Conservation (phyloP, 2,113 vertebrate species). For the Hiodon alosoides region DNA sequence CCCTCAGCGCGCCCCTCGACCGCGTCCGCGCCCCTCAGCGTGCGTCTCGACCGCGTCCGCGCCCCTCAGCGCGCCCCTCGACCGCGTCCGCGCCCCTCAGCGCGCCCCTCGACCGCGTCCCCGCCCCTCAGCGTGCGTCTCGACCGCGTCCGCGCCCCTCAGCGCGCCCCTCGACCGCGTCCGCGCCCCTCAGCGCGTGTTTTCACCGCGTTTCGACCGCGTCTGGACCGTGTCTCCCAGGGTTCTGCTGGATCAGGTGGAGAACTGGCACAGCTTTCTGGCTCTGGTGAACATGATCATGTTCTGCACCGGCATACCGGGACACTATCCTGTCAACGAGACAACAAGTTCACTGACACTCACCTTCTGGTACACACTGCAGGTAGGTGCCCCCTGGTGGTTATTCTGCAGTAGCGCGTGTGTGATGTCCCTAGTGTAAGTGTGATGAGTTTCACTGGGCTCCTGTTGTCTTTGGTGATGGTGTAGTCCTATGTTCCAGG, state of each 20-base stretch:
- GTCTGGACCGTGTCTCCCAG: constrained; percentile 48
- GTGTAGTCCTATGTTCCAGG: constrained; percentile 56
- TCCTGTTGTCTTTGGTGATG: not conserved
- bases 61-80: no score
- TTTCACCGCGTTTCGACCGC: not conserved
- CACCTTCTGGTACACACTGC: constrained; percentile 96
- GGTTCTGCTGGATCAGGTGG: constrained; percentile 86
- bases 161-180: no score
- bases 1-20: no score
- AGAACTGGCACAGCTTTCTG: constrained; percentile 92
- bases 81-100: no score
- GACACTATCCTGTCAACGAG: constrained; percentile 92
- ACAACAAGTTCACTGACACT: constrained; percentile 94
- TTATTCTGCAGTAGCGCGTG: not conserved
- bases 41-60: no score
- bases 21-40: no score
- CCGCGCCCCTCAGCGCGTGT: not conserved
- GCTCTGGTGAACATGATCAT: constrained; percentile 97
- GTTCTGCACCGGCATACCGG: constrained; percentile 91
- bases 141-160: no score
- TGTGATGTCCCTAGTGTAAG: not conserved
- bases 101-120: no score
- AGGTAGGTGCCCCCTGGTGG: constrained; percentile 57
- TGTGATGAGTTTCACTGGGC: no score
- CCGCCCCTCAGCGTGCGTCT: no score